phyloP scores from a whole-genome alignment of 2,797 vertebrate species.

The Pachyuromys duprasi region DNA sequence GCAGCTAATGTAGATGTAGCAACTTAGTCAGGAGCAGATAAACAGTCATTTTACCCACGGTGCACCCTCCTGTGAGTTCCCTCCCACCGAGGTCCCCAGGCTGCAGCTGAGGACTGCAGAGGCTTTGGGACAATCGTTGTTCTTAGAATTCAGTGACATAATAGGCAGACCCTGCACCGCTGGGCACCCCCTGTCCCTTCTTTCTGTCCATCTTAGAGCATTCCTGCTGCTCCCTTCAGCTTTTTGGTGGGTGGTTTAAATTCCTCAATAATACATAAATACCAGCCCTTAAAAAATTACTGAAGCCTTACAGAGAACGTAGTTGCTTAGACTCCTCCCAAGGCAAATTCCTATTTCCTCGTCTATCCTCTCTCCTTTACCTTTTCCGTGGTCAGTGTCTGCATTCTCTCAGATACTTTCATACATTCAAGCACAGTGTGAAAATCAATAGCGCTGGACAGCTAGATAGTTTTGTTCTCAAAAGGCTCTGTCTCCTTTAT shows the following conservation, averaged over 20 bases:
- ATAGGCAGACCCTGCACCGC: not conserved
- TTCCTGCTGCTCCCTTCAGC: not conserved
- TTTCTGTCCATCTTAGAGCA: not conserved
- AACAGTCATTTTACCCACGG: not conserved
- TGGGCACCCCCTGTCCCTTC: not conserved
- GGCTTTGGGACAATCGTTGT: not conserved
- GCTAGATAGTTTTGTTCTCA: not conserved
- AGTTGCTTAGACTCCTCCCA: not conserved
- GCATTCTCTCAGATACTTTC: not conserved
- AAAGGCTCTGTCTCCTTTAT: not conserved
- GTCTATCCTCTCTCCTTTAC: too few species aligned
- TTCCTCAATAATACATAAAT: slow-evolving; percentile 36
- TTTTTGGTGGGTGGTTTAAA: not conserved
- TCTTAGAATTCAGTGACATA: not conserved
- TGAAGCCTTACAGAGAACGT: not conserved
- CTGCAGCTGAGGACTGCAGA: not conserved
- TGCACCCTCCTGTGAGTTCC: not conserved
- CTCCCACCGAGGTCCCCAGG: not conserved
- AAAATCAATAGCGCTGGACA: not conserved
- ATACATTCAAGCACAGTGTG: not conserved
- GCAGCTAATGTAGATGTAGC: slow-evolving; percentile 27
- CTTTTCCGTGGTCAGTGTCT: not conserved
- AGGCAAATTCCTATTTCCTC: not conserved
- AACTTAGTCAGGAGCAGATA: slow-evolving; percentile 28
- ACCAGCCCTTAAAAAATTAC: not conserved